Evolutionary conservation across 1,140 invertebrate species (phyloP).

Genomic region (Drosophila neocordata): DNA sequence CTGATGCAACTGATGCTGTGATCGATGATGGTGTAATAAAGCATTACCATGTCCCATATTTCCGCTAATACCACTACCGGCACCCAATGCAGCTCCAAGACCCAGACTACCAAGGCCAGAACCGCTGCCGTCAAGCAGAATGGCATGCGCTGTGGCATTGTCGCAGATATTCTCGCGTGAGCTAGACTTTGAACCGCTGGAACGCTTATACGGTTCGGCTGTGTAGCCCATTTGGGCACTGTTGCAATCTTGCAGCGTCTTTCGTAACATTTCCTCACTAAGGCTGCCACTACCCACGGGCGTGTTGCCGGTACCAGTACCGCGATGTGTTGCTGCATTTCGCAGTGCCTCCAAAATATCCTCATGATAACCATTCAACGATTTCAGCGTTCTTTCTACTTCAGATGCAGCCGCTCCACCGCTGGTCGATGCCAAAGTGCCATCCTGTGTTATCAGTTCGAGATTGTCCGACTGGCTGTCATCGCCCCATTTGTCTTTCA

Average conservation of each 20-base stretch:
- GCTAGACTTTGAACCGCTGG: conserved; percentile 84
- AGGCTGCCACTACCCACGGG: conserved; percentile 86
- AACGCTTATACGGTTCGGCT: conserved; percentile 85
- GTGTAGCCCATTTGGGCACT: conserved; percentile 83
- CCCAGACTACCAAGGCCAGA: conserved; percentile 51
- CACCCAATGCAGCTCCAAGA: conserved; percentile 58
- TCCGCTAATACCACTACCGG: conserved; percentile 45
- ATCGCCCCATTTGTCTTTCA: conserved; percentile 88
- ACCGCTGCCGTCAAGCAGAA: conserved; percentile 76
- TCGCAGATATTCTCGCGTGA: conserved; percentile 87
- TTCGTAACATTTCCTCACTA: conserved; percentile 86
- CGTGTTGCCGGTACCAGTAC: conserved; percentile 84
- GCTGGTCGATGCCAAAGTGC: conserved; percentile 84
- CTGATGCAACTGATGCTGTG: conserved; percentile 79
- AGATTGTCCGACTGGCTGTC: conserved; percentile 89
- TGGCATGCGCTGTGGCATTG: conserved; percentile 82
- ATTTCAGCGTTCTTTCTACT: conserved; percentile 92
- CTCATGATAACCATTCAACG: conserved; percentile 95
- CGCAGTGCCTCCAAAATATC: conserved; percentile 94
- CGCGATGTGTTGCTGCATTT: conserved; percentile 89
- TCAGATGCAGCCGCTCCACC: conserved; percentile 87
- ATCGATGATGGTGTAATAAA: conserved; percentile 78
- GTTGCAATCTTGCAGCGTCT: conserved; percentile 87
- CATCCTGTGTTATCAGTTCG: conserved; percentile 88
- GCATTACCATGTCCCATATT: conserved; percentile 56